Evolutionary conservation across 2,888 invertebrate genomes (phyloP), one percentile per base, ranked within the genome.

Genomic region (Clunio marinus): DNA sequence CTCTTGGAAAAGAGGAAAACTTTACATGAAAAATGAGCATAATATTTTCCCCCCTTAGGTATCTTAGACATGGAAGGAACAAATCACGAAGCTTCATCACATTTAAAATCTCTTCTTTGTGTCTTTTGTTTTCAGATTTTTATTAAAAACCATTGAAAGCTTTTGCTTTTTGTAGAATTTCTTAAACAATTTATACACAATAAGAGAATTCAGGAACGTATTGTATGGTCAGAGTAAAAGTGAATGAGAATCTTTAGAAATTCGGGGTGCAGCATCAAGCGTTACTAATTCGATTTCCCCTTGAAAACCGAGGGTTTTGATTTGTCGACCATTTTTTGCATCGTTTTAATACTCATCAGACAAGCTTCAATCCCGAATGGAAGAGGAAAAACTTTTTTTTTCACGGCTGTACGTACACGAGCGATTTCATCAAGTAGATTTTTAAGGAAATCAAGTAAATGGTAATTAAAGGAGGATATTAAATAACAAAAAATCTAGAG

Each of bases 271-370:
- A 10, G 41, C 62, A 25, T 46, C 41, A 46, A 45, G 37, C 63
- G 46, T 63, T 1, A 63, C 63, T 63, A 63, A 63, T 63, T 63
- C 28, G 63, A 63, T 63, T 63, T 46, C 46, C 41, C 46, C 37
- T 46, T 1, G 10, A 10, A 25, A 8, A 10, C 13, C 27, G n/a
- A 27, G 25, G 10, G 27, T 22, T 57, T 15, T 24, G 57, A 57
- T 57, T 57, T 22, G 13, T 57, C 57, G 57, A n/a, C 57, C 27
- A 32, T 32, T 41, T 41, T n/a, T 41, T 4, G 3, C 15, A 13
- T 41, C 41, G 51, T 7, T 51, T 17, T 32, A 32, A 32, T 4
- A 17, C 51, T 51, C 17, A 8, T 51, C 7, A 17, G 22, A 7
- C 7, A 32, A 32, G 10, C 32, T 32, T 4, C 32, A 32, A 17